Conservation (phyloP, 2,797 vertebrate species). For the Cetoscarus ocellatus region DNA sequence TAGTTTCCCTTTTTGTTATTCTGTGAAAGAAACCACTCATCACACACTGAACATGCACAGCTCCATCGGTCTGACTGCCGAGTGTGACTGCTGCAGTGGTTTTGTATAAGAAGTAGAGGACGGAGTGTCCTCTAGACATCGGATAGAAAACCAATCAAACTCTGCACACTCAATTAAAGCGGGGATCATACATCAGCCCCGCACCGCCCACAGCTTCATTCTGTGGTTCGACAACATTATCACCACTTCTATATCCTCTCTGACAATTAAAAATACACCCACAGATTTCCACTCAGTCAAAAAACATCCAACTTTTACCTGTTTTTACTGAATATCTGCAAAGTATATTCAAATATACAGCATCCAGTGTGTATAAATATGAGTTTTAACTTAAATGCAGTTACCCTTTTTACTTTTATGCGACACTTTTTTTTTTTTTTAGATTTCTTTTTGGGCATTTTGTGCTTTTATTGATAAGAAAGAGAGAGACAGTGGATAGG, state of each 20-base stretch:
- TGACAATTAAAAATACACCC: conserved; percentile 58
- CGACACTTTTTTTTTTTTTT: too few relatives aligned
- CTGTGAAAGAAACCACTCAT: not conserved
- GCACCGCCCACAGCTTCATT: conserved; percentile 36
- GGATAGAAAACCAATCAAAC: conserved; percentile 73
- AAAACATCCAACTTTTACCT: conserved; percentile 7
- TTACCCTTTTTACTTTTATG: too few relatives aligned
- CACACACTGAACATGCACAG: not conserved
- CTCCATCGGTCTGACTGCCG: not conserved
- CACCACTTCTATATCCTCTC: conserved; percentile 51
- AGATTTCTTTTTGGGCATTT: too few relatives aligned
- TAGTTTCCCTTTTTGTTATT: too few relatives aligned
- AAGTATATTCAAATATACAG: not conserved
- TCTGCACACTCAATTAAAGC: conserved; percentile 74
- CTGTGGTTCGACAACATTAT: conserved; percentile 35
- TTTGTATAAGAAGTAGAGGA: conserved; percentile 49
- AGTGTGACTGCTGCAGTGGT: not conserved
- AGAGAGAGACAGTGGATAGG: too few relatives aligned
- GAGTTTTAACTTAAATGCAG: too few relatives aligned
- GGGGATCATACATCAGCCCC: conserved; percentile 70
- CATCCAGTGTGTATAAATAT: too few relatives aligned
- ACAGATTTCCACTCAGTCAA: conserved; percentile 6
- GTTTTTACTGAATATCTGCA: not conserved
- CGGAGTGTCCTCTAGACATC: conserved; percentile 64
- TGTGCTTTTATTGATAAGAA: too few relatives aligned